A percentile compares a stretch with the other conserved stretches of the same genome.
phyloP scores from a whole-genome alignment of 1,140 invertebrate genomes.

The Theocolax elegans region DNA sequence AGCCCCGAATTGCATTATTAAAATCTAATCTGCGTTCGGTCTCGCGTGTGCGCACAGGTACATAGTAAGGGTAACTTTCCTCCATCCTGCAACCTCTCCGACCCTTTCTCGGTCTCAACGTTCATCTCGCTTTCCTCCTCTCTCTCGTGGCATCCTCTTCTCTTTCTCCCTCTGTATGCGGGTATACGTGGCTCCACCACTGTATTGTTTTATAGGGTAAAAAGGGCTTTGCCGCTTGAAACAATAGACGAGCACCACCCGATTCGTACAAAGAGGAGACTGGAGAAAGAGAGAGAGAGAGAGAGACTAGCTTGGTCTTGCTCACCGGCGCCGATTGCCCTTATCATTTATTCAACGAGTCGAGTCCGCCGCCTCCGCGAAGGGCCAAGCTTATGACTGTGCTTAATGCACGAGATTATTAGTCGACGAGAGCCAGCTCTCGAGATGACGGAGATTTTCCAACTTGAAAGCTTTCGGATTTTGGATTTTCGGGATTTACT shows the following conservation, averaged over 20 bases:
- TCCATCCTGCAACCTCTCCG: background rate
- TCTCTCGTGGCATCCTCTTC: background rate
- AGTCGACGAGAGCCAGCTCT: background rate
- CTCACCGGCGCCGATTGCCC: background rate
- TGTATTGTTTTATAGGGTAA: constrained; percentile 22
- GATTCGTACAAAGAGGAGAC: too few relatives aligned
- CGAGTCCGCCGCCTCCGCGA: background rate
- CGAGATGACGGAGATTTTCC: background rate
- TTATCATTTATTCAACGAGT: constrained; percentile 23
- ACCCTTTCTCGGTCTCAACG: background rate
- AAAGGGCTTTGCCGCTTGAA: background rate
- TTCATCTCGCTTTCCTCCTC: background rate
- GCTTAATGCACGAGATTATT: constrained; percentile 13
- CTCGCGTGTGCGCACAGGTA: background rate
- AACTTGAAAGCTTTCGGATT: background rate
- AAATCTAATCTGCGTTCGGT: constrained; percentile 62
- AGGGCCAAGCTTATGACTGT: background rate
- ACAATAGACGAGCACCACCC: too few relatives aligned
- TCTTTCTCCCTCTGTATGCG: background rate
- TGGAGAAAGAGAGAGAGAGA: constrained; percentile 11
- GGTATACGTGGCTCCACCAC: background rate
- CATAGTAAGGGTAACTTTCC: background rate
- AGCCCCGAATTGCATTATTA: constrained; percentile 64
- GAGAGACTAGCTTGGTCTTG: constrained; percentile 3
- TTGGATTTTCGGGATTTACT: background rate